Base-by-base conservation (phyloP, 2,888 invertebrate species). In the Apodemia duryi region DNA sequence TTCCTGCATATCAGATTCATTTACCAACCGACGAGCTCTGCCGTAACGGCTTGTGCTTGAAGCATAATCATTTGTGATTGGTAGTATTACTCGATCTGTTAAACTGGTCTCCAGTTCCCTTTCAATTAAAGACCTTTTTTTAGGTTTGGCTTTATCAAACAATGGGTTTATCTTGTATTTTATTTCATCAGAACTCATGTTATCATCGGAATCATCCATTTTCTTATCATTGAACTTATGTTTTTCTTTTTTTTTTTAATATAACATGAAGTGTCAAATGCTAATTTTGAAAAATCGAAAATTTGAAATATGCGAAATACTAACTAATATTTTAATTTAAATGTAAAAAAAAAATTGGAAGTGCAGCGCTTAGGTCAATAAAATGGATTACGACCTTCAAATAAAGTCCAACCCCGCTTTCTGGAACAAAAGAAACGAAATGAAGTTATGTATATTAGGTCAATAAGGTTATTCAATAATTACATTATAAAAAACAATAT, bases 11-110 rank as follows among this genome's bases (percentile, higher is more conserved):
- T 93, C 92, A 13, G 75, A 72, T 2, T 85, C 83, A n/a, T 84
- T 79, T 79, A 94, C 94, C 6, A 90, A 82, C 65, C 93, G 91
- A 43, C 93, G 90, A 63, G 93, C 85, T 77, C 94, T 87, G 9
- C 94, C 94, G 79, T 94, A 94, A 13, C 94, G 92, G 72, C 94
- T 94, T 41, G 83, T 92, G 52, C 76, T 88, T 1, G 74, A 69
- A n/a, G 76, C 77, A 62, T 84, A 86, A 11, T 71, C 70, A 41
- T 72, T 71, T 1, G 78, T 75, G 4, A 80, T 75, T 1, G 90
- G 89, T 9, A 88, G 86, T 60, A 88, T 91, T 6, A 88, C 74
- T 72, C 80, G 79, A 41, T 87, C 77, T 65, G 91, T 91, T 73
- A 92, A 74, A 70, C 75, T 88, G 1, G 90, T 91, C 71, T 91